A percentile compares a stretch with the other conserved stretches of the same genome.
Evolutionary conservation across 2,888 invertebrate genomes (phyloP).

Genomic region (Branchinecta sandiegonensis): DNA sequence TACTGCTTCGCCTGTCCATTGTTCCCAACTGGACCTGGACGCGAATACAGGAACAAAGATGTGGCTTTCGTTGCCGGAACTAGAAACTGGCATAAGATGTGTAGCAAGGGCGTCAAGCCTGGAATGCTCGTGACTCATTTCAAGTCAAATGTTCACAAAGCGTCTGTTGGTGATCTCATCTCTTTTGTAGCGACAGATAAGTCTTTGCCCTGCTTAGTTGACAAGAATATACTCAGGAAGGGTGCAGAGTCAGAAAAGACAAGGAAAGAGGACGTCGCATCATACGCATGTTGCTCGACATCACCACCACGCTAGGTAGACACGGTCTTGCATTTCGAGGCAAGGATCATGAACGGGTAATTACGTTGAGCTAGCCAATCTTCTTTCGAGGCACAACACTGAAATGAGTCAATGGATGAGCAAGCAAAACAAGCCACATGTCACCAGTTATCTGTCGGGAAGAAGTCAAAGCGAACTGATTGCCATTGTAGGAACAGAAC

Average conservation of each 20-base stretch:
- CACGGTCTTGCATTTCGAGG: slow-evolving; percentile 9
- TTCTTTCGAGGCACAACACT: not conserved
- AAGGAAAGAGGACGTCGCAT: not conserved
- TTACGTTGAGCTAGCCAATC: not conserved
- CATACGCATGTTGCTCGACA: slow-evolving; percentile 14
- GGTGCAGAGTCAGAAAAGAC: not conserved
- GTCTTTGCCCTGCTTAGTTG: too few species aligned
- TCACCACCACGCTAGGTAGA: not conserved
- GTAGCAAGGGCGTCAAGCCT: slow-evolving; percentile 8
- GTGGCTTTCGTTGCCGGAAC: slow-evolving; percentile 11
- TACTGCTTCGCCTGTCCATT: slow-evolving; percentile 12
- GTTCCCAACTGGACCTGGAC: slow-evolving; percentile 1
- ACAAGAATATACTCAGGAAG: too few species aligned
- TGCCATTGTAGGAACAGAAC: not conserved
- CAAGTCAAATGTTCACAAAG: not conserved
- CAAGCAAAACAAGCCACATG: not conserved
- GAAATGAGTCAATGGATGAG: not conserved
- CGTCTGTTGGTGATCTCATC: not conserved
- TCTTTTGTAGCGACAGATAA: not conserved
- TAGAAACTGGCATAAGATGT: slow-evolving; percentile 12
- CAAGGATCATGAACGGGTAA: not conserved
- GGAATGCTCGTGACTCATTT: slow-evolving; percentile 15
- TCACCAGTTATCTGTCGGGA: not conserved
- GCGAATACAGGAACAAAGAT: not conserved
- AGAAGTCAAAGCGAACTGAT: not conserved